These are phyloP conservation scores for Aphaenogaster rudis DNA, from an alignment of 1,140 invertebrate species.

Conservation along the genomic window DNA sequence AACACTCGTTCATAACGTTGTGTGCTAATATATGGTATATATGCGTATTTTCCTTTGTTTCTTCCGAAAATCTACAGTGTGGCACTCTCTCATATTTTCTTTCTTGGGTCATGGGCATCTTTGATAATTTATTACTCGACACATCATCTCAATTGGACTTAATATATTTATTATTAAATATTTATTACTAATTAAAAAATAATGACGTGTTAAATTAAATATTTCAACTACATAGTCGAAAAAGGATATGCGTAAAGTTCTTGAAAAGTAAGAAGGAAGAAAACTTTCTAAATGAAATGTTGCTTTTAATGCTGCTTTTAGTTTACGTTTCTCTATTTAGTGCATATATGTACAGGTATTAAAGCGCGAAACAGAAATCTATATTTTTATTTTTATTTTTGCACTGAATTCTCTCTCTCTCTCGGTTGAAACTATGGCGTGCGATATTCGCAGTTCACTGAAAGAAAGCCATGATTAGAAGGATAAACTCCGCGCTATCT, in stretches of 20 bases:
- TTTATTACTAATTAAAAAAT: neutral
- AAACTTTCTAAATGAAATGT: slow-evolving; percentile 20
- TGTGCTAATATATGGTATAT: neutral
- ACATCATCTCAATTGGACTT: neutral
- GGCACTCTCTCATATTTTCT: neutral
- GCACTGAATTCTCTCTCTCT: neutral
- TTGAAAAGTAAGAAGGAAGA: neutral
- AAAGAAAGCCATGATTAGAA: slow-evolving; percentile 46
- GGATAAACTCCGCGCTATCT: slow-evolving; percentile 39
- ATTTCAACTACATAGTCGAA: neutral
- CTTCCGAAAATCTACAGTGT: neutral
- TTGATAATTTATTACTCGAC: neutral
- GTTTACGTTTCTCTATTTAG: neutral
- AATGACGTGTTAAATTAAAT: neutral
- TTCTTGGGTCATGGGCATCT: no score
- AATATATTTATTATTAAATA: neutral
- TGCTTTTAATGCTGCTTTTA: slow-evolving; percentile 3
- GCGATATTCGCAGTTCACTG: slow-evolving; percentile 36
- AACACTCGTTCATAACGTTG: neutral
- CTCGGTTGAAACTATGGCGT: neutral
- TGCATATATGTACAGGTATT: slow-evolving; percentile 22
- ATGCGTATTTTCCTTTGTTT: neutral
- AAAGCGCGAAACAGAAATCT: slow-evolving; percentile 34
- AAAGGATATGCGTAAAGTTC: neutral
- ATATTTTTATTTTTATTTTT: slow-evolving; percentile 16